phyloP scores from a whole-genome alignment of 2,888 invertebrate species.

The Cotesia congregata region DNA sequence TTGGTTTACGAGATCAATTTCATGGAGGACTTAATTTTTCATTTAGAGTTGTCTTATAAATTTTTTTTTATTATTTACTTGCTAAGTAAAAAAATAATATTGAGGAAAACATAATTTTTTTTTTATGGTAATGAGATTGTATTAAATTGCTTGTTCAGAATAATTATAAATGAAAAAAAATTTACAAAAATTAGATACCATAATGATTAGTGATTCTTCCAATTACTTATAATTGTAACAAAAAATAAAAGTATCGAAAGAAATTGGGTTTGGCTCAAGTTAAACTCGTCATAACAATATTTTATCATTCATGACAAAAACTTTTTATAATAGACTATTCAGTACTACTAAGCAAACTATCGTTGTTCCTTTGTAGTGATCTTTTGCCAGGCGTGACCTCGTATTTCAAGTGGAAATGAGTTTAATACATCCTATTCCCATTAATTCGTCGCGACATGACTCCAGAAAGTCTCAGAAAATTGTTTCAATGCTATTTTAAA shows the following conservation, averaged over 20 bases:
- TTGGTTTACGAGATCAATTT: too few species aligned
- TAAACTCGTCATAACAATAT: slow-evolving; percentile 61
- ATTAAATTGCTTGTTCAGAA: too few species aligned
- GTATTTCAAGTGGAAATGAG: slow-evolving; percentile 17
- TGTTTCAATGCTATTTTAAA: not conserved
- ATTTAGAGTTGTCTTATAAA: too few species aligned
- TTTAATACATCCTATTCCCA: slow-evolving; percentile 1
- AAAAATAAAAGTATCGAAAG: not conserved
- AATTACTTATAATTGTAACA: not conserved
- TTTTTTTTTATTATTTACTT: too few species aligned
- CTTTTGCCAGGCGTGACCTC: slow-evolving; percentile 26
- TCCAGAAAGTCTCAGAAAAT: slow-evolving; percentile 7
- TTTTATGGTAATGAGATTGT: too few species aligned
- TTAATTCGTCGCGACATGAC: slow-evolving; percentile 1
- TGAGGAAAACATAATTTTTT: too few species aligned
- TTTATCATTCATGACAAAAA: slow-evolving; percentile 59
- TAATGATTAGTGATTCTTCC: not conserved
- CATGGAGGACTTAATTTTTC: too few species aligned
- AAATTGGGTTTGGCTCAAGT: slow-evolving; percentile 38
- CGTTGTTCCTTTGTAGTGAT: slow-evolving; percentile 1
- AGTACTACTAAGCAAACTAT: not conserved
- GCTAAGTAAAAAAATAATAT: too few species aligned
- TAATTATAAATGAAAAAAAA: too few species aligned
- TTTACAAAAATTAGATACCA: too few species aligned
- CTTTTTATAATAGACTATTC: slow-evolving; percentile 19